Percentiles rank a stretch among this genome's conserved stretches.
phyloP scores from a whole-genome alignment of 2,113 vertebrate species.

The Oncorhynchus gorbuscha region DNA sequence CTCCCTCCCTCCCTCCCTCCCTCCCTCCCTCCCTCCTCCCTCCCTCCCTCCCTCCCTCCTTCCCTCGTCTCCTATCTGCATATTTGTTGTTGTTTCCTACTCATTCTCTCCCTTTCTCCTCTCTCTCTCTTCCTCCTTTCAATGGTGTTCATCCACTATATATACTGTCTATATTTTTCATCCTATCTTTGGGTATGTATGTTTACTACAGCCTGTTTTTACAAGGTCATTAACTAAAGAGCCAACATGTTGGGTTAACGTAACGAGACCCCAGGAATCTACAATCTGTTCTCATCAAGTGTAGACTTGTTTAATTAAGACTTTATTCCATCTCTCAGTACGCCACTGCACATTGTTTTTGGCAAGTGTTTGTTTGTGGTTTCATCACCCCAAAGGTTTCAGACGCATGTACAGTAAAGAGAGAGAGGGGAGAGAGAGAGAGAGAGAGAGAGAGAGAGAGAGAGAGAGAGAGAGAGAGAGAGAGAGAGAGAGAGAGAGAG shows the following conservation, averaged over 20 bases:
- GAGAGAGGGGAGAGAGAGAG: no score
- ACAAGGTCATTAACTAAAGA: no score
- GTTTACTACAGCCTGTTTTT: no score
- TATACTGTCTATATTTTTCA: no score
- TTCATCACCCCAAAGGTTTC: conserved; percentile 35
- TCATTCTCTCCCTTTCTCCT: conserved; percentile 10
- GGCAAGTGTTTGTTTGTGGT: conserved; percentile 26
- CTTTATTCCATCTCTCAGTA: conserved; percentile 26
- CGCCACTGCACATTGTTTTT: conserved; percentile 28
- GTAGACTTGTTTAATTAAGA: conserved; percentile 56
- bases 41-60: no score
- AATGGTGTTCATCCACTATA: conserved; percentile 18
- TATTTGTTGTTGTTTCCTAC: not conserved
- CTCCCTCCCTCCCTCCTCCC: no score
- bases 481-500: not conserved
- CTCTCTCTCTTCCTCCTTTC: conserved; percentile 13
- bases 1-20: no score
- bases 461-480: not conserved
- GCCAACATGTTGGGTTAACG: no score
- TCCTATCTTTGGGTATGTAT: no score
- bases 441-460: not conserved
- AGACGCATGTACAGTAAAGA: conserved; percentile 14
- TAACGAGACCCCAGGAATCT: no score
- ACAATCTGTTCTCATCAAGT: conserved; percentile 33
- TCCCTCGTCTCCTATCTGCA: no score